A percentile compares a stretch with the other conserved stretches of the same genome.
These are phyloP conservation scores for Carduelis carduelis DNA, from an alignment of 2,797 vertebrate species.

Conservation along the genomic window DNA sequence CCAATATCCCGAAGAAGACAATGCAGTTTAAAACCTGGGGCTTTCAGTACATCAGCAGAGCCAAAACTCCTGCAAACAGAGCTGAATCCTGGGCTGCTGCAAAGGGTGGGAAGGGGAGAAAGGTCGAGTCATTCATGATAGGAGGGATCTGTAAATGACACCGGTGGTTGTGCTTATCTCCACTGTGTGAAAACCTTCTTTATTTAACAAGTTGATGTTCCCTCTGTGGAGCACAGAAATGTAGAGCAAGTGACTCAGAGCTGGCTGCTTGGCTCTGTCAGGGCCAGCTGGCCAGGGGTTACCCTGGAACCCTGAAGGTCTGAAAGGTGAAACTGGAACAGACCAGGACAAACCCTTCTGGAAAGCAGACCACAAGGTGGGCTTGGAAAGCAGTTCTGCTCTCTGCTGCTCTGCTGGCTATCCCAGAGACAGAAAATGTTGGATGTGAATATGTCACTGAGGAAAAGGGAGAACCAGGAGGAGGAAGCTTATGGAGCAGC, in stretches of 20 bases:
- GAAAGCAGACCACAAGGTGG: not conserved
- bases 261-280: not conserved
- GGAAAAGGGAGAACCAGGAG: not conserved
- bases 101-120: not conserved
- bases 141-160: not conserved
- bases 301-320: too few species aligned
- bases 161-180: not conserved
- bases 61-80: not conserved
- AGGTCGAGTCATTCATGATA: fast-evolving
- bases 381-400: not conserved
- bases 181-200: not conserved
- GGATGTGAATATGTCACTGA: not conserved
- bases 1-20: not conserved
- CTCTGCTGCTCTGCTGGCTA: not conserved
- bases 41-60: not conserved
- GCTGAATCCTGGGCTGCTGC: not conserved
- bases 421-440: not conserved
- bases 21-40: not conserved
- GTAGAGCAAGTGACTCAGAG: not conserved
- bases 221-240: not conserved
- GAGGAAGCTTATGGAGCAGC: not conserved
- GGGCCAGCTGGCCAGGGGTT: not conserved
- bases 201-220: not conserved
- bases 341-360: not conserved
- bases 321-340: fast-evolving